These are phyloP conservation scores for Isoperla grammatica DNA, from an alignment of 2,888 invertebrate species.

Conservation along the genomic window DNA sequence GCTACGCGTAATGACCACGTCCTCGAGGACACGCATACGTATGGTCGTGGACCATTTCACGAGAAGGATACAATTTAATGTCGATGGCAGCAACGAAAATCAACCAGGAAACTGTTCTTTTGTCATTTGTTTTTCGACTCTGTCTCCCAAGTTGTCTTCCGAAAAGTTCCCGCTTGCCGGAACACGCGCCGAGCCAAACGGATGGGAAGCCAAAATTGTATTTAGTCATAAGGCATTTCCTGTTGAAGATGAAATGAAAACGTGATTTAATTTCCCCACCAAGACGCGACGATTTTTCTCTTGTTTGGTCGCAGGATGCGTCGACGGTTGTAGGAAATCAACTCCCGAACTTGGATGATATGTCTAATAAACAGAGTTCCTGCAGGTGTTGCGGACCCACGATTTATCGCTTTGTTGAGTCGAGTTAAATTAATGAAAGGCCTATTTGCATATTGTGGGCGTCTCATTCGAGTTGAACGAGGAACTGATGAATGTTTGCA, in stretches of 20 bases:
- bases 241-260: constrained; percentile 10
- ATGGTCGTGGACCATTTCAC: no score
- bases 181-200: background rate
- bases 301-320: constrained; percentile 3
- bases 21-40: no score
- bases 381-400: constrained; percentile 21
- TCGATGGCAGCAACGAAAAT: background rate
- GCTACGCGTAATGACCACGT: background rate
- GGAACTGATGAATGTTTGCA: constrained; percentile 30
- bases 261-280: constrained; percentile 16
- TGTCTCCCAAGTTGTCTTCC: constrained; percentile 3
- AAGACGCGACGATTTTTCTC: background rate
- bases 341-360: constrained; percentile 12
- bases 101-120: background rate
- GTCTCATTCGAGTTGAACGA: background rate
- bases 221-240: constrained; percentile 17
- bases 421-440: constrained; percentile 25
- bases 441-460: constrained; percentile 25
- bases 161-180: constrained; percentile 1
- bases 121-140: background rate
- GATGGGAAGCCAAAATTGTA: constrained; percentile 17
- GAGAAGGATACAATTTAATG: background rate
- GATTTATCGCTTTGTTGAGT: constrained; percentile 28
- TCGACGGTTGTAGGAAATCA: constrained; percentile 4
- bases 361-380: constrained; percentile 23